Conservation (phyloP, 1,140 invertebrate species). For the Trachymyrmex septentrionalis region DNA sequence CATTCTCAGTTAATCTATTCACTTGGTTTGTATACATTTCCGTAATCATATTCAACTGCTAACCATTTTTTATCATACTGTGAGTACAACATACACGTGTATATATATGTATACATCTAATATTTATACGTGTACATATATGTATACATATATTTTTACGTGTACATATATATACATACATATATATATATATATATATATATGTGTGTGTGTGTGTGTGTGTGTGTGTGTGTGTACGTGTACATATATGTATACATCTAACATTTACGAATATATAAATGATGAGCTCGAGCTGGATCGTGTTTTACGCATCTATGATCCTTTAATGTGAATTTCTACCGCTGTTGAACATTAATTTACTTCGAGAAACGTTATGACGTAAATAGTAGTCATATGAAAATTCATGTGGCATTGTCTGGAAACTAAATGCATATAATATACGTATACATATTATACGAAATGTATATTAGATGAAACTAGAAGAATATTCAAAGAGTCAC, state of each 20-base stretch:
- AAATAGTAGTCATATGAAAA: conserved; percentile 40
- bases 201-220: no score
- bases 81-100: neutral
- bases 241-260: neutral
- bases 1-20: conserved; percentile 27
- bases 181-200: no score
- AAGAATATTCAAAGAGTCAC: conserved; percentile 44
- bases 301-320: neutral
- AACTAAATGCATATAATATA: conserved; percentile 25
- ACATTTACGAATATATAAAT: conserved; percentile 4
- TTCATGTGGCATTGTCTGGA: conserved; percentile 12
- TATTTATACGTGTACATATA: conserved; percentile 17
- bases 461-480: conserved; percentile 45
- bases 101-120: conserved; percentile 1
- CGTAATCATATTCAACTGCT: neutral
- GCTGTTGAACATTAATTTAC: neutral
- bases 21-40: neutral
- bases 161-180: no score
- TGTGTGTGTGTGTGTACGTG: no score
- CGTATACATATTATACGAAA: conserved; percentile 20
- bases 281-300: conserved; percentile 1
- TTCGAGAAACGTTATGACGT: neutral
- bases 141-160: no score
- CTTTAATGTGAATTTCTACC: neutral
- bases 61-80: neutral